A percentile compares a stretch with the other conserved stretches of the same genome.
Evolutionary conservation across 2,888 invertebrate species (phyloP).

Genomic region (Limenitis camilla): DNA sequence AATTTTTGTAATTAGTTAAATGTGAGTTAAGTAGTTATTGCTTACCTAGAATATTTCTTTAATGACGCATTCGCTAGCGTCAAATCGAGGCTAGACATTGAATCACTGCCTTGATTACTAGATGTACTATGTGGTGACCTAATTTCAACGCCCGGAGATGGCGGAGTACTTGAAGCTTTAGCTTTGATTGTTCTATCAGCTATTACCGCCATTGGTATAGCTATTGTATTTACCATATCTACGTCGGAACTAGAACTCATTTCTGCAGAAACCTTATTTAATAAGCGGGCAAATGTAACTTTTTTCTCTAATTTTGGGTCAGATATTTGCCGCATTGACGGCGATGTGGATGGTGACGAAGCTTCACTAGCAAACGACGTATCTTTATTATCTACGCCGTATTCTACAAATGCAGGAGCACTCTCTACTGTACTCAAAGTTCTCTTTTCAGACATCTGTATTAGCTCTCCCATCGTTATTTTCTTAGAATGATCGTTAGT

Average conservation of each 20-base stretch:
- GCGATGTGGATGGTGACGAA: constrained; percentile 69
- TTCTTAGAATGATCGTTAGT: constrained; percentile 77
- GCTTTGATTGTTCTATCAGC: constrained; percentile 53
- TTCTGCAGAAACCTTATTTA: constrained; percentile 84
- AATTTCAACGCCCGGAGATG: constrained; percentile 78
- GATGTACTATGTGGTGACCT: constrained; percentile 80
- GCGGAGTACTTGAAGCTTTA: constrained; percentile 73
- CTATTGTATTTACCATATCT: constrained; percentile 73
- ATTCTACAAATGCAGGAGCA: constrained; percentile 65
- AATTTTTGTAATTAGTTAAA: neutral
- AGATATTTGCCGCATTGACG: constrained; percentile 71
- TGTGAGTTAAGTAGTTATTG: neutral
- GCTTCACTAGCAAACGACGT: constrained; percentile 76
- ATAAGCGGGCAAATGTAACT: constrained; percentile 82
- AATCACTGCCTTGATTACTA: constrained; percentile 85
- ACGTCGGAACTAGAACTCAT: constrained; percentile 84
- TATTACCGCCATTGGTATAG: constrained; percentile 66
- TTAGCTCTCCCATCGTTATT: constrained; percentile 82
- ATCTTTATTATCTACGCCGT: constrained; percentile 71
- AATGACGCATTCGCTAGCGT: constrained; percentile 76
- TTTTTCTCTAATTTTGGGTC: constrained; percentile 85
- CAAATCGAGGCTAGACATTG: constrained; percentile 82
- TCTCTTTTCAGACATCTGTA: constrained; percentile 80
- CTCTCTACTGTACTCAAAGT: constrained; percentile 65
- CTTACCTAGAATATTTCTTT: constrained; percentile 69